Conservation (phyloP, 92 coral and sea anemone species). For the Paramuricea clavata region DNA sequence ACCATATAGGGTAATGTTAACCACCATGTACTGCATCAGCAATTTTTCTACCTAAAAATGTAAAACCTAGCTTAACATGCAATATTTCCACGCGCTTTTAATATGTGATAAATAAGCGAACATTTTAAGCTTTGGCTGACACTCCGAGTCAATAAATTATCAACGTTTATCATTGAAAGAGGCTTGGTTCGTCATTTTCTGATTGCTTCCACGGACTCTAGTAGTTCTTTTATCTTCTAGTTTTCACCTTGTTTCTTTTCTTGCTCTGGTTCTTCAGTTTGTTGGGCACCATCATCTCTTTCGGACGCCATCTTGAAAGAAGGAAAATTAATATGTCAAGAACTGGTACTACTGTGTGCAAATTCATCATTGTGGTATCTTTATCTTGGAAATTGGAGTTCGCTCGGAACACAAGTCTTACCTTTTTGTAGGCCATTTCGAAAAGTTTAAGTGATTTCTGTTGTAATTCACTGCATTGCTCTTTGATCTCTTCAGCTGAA, state of each 20-base stretch:
- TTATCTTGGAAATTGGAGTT: too few species aligned
- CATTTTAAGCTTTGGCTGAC: not conserved
- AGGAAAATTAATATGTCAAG: not conserved
- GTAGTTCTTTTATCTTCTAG: not conserved
- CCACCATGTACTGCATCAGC: too few species aligned
- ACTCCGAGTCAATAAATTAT: not conserved
- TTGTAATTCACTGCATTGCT: conserved; percentile 89
- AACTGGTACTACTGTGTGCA: too few species aligned
- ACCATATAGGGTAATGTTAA: too few species aligned
- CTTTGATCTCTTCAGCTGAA: conserved; percentile 88
- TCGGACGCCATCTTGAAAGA: conserved; percentile 85
- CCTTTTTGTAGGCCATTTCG: conserved; percentile 98
- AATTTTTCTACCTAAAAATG: too few species aligned
- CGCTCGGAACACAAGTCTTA: too few species aligned
- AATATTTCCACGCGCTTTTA: not conserved
- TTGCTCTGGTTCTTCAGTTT: conserved; percentile 15
- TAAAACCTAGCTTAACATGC: not conserved
- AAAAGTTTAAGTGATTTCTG: conserved; percentile 98
- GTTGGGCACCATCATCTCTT: conserved; percentile 67
- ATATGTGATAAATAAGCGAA: not conserved
- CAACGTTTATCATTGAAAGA: not conserved
- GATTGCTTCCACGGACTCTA: not conserved
- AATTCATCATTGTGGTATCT: too few species aligned
- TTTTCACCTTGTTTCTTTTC: conserved; percentile 30
- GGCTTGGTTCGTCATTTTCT: not conserved